These are phyloP conservation scores for Papilio helenus DNA, from an alignment of 1,140 invertebrate genomes.

Conservation along the genomic window DNA sequence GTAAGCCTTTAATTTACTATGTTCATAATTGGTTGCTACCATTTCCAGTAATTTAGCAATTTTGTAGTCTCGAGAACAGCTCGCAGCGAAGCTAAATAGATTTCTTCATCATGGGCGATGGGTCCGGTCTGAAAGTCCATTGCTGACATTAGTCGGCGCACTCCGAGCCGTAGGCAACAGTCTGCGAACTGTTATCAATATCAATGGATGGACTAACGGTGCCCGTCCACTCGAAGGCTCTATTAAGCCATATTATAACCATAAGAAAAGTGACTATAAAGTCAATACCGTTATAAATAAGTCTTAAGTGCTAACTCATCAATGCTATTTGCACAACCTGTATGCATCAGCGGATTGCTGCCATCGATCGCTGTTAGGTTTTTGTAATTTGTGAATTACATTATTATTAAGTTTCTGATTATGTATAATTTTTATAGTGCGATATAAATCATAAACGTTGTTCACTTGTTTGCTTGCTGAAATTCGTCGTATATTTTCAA, in stretches of 20 bases:
- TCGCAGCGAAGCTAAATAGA: slow-evolving; percentile 19
- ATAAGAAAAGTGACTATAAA: slow-evolving; percentile 7
- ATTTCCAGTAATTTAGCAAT: slow-evolving; percentile 36
- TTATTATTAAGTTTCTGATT: background rate
- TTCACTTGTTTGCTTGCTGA: no score
- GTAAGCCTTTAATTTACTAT: slow-evolving; percentile 34
- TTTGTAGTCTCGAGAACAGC: slow-evolving; percentile 20
- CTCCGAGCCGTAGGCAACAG: background rate
- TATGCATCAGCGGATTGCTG: background rate
- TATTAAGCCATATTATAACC: no score
- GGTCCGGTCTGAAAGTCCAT: slow-evolving; percentile 7
- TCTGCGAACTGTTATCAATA: slow-evolving; percentile 27
- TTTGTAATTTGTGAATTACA: background rate
- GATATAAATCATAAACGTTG: no score
- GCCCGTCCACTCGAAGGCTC: slow-evolving; percentile 13
- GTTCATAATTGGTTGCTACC: slow-evolving; percentile 31
- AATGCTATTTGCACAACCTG: background rate
- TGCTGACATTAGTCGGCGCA: slow-evolving; percentile 5
- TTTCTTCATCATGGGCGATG: slow-evolving; percentile 29
- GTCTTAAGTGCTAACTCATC: slow-evolving; percentile 11
- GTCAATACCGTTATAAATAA: slow-evolving; percentile 23
- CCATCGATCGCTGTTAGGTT: background rate
- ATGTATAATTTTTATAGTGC: no score
- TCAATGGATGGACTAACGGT: slow-evolving; percentile 37
- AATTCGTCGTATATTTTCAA: background rate